These are phyloP conservation scores for Acleris literana DNA, from an alignment of 2,888 invertebrate genomes.

Conservation along the genomic window DNA sequence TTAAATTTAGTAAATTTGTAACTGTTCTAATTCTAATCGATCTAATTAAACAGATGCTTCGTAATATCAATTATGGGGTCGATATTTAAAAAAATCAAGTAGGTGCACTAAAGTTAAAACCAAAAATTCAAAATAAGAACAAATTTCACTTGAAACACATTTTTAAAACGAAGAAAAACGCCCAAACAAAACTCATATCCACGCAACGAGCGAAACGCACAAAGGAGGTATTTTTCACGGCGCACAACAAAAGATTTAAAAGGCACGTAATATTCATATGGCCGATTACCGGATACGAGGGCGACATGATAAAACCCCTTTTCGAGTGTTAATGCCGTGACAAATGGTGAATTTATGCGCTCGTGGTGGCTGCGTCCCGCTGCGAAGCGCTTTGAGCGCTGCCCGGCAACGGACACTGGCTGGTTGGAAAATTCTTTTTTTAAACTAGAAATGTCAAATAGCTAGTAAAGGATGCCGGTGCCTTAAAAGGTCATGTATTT, in stretches of 20 bases:
- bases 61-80: neutral
- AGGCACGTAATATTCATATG: constrained; percentile 60
- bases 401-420: constrained; percentile 9
- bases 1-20: neutral
- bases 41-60: too few species aligned
- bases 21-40: too few species aligned
- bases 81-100: neutral
- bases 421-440: constrained; percentile 22
- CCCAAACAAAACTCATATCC: constrained; percentile 24
- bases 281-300: constrained; percentile 77
- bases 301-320: constrained; percentile 81
- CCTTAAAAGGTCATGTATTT: neutral
- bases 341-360: constrained; percentile 82
- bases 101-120: neutral
- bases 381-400: constrained; percentile 48
- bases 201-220: constrained; percentile 26
- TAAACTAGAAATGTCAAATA: constrained; percentile 20
- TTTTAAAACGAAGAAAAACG: constrained; percentile 16
- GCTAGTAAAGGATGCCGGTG: constrained; percentile 4
- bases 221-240: constrained; percentile 44
- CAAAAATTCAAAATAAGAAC: constrained; percentile 5
- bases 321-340: constrained; percentile 82
- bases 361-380: constrained; percentile 71
- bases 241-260: constrained; percentile 64
- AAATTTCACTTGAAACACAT: constrained; percentile 2